These are phyloP conservation scores for Epinephelus malabaricus DNA, from an alignment of 2,797 vertebrate species.

Conservation along the genomic window DNA sequence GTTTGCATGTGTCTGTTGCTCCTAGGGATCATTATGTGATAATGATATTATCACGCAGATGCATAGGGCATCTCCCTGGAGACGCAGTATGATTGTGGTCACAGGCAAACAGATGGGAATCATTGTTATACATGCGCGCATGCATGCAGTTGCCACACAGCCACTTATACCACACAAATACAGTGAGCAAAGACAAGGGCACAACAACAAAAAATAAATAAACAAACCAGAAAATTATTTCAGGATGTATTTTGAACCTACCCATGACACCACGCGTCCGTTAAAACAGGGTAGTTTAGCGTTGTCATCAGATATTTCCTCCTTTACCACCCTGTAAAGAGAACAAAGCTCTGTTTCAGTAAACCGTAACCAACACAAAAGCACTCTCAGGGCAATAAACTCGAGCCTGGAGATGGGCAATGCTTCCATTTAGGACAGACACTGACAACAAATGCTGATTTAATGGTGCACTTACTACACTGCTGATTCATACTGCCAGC, in stretches of 20 bases:
- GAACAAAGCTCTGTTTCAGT: constrained; percentile 72
- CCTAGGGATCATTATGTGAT: constrained; percentile 56
- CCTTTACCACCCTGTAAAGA: constrained; percentile 88
- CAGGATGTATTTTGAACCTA: constrained; percentile 75
- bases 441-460: constrained; percentile 32
- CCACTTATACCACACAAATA: constrained; percentile 12
- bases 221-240: constrained; percentile 29
- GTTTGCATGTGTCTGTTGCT: constrained; percentile 18
- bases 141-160: constrained; percentile 26
- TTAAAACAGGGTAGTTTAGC: constrained; percentile 98
- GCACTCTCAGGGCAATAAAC: constrained; percentile 62
- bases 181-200: constrained; percentile 35
- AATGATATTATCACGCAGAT: constrained; percentile 66
- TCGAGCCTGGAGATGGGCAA: constrained; percentile 31
- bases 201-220: constrained; percentile 21
- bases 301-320: constrained; percentile 94
- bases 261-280: constrained; percentile 98
- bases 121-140: constrained; percentile 48
- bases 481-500: constrained; percentile 16
- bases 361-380: constrained; percentile 65
- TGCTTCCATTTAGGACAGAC: constrained; percentile 30
- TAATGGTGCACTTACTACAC: constrained; percentile 23
- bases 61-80: constrained; percentile 51
- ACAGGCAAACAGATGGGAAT: constrained; percentile 68
- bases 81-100: constrained; percentile 50